These are phyloP conservation scores for Gonioctena quinquepunctata DNA, from an alignment of 1,140 invertebrate genomes.

Conservation along the genomic window DNA sequence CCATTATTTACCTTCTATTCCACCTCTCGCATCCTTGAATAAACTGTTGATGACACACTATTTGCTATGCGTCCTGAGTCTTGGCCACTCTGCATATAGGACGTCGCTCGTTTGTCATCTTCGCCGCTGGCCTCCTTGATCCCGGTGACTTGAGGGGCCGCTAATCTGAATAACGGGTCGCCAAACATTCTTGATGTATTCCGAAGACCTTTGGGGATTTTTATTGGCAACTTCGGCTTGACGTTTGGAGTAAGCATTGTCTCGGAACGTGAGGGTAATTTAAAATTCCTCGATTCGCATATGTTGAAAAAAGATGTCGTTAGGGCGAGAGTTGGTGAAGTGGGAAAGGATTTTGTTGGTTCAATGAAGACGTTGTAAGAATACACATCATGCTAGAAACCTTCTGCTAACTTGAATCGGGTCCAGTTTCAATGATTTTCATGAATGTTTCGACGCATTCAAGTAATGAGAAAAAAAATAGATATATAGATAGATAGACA, in stretches of 20 bases:
- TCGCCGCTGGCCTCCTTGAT: constrained; percentile 11
- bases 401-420: too few relatives aligned
- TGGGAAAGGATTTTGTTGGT: background rate
- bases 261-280: constrained; percentile 2
- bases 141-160: background rate
- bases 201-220: constrained; percentile 10
- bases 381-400: too few relatives aligned
- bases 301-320: background rate
- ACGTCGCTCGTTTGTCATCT: constrained; percentile 28
- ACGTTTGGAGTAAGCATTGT: constrained; percentile 4
- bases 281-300: background rate
- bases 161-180: constrained; percentile 9
- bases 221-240: constrained; percentile 1
- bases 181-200: constrained; percentile 17
- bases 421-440: too few relatives aligned
- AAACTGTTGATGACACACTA: constrained; percentile 21
- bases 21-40: constrained; percentile 11
- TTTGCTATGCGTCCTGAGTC: constrained; percentile 27
- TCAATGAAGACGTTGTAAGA: background rate
- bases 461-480: too few relatives aligned
- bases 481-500: too few relatives aligned
- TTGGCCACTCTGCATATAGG: constrained; percentile 25
- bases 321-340: background rate
- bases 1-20: background rate
- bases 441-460: too few relatives aligned